Evolutionary conservation across 2,888 invertebrate species (phyloP).

Genomic region (Scotopteryx bipunctaria): DNA sequence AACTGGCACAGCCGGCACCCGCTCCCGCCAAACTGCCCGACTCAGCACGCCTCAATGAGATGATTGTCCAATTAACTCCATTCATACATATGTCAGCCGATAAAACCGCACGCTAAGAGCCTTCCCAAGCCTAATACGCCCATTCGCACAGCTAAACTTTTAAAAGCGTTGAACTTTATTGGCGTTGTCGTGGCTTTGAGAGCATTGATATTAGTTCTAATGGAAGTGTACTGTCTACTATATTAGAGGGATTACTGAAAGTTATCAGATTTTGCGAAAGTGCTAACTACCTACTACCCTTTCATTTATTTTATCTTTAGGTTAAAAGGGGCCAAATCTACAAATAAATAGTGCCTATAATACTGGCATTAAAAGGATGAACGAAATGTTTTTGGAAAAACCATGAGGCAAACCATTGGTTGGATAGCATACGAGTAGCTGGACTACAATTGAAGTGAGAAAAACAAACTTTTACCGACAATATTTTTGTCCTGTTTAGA

Average conservation of each 20-base stretch:
- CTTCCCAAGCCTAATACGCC: slow-evolving; percentile 60
- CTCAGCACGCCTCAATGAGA: slow-evolving; percentile 71
- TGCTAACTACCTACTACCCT: no score
- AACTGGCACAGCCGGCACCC: slow-evolving; percentile 67
- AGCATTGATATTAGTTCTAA: slow-evolving; percentile 18
- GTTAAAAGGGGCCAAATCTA: no score
- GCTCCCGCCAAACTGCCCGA: slow-evolving; percentile 67
- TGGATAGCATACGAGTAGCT: no score
- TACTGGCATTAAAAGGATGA: no score
- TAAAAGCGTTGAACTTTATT: slow-evolving; percentile 51
- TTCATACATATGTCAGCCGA: slow-evolving; percentile 67
- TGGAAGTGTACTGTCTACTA: slow-evolving; percentile 11
- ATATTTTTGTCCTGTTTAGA: no score
- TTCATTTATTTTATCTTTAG: no score
- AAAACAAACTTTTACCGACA: no score
- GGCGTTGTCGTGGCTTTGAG: slow-evolving; percentile 35
- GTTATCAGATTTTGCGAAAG: no score
- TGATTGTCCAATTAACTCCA: slow-evolving; percentile 76
- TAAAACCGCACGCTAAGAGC: slow-evolving; percentile 57
- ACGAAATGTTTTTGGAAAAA: no score
- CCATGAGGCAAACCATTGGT: no score
- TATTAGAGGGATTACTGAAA: slow-evolving; percentile 8
- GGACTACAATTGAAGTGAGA: no score
- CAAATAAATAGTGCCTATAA: no score
- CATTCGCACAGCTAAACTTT: slow-evolving; percentile 53